Evolutionary conservation across 2,113 vertebrate genomes (phyloP).

Genomic region (Raja brachyura): DNA sequence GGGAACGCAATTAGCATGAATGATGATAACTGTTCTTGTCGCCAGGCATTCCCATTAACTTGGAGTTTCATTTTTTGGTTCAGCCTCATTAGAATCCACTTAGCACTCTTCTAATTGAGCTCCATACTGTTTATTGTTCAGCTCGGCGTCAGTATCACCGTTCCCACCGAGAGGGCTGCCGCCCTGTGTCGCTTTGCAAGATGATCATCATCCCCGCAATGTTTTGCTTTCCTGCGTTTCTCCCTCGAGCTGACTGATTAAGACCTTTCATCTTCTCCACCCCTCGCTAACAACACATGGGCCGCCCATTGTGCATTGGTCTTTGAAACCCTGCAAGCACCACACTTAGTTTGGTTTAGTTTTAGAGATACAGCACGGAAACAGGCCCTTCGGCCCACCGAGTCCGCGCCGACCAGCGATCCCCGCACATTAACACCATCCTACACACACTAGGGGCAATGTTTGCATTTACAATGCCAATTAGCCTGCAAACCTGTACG

Average conservation of each 20-base stretch:
- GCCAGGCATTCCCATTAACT: neutral
- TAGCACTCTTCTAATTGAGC: slow-evolving; percentile 16
- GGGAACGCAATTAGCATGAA: neutral
- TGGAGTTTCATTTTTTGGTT: slow-evolving; percentile 28
- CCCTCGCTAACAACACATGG: neutral
- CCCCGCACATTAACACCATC: too few relatives aligned
- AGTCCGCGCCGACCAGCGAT: too few relatives aligned
- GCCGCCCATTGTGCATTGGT: too few relatives aligned
- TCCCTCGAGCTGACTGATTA: neutral
- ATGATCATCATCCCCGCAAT: neutral
- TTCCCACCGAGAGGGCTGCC: neutral
- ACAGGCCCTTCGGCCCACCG: too few relatives aligned
- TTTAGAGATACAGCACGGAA: too few relatives aligned
- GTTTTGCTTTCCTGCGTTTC: neutral
- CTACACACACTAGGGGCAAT: too few relatives aligned
- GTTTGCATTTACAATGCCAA: too few relatives aligned
- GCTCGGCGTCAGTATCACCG: neutral
- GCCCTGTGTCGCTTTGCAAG: neutral
- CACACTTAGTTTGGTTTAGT: too few relatives aligned
- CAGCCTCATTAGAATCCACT: slow-evolving; percentile 31
- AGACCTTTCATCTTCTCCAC: neutral
- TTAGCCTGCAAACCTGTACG: too few relatives aligned
- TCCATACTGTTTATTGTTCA: slow-evolving; percentile 26
- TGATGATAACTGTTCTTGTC: slow-evolving; percentile 29
- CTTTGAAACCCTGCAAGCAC: neutral